Percentiles rank a stretch among this genome's conserved stretches.
Evolutionary conservation across 2,888 invertebrate genomes (phyloP).

Genomic region (Melangyna quadrimaculata): DNA sequence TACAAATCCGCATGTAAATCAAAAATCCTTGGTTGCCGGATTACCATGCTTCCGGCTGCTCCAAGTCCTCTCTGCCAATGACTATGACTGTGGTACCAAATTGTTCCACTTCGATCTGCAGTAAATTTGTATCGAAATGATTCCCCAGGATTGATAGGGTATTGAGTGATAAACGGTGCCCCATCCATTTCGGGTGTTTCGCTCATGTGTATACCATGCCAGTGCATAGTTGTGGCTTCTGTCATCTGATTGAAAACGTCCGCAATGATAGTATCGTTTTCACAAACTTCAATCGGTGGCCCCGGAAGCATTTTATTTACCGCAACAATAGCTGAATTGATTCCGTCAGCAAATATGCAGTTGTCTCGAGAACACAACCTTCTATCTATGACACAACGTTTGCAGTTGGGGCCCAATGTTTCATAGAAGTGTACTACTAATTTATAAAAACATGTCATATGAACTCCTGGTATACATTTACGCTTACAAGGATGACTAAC

Average conservation of each 20-base stretch:
- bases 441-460: conserved; percentile 77
- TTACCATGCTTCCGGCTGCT: conserved; percentile 76
- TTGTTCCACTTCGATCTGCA: conserved; percentile 77
- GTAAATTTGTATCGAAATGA: conserved; percentile 76
- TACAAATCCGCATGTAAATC: conserved; percentile 77
- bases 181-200: conserved; percentile 78
- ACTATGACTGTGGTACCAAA: conserved; percentile 79
- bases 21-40: conserved; percentile 75
- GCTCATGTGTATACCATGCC: conserved; percentile 78
- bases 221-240: conserved; percentile 78
- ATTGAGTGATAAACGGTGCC: conserved; percentile 76
- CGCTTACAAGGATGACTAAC: conserved; percentile 77
- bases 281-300: conserved; percentile 78
- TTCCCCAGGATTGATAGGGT: conserved; percentile 77
- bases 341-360: conserved; percentile 78
- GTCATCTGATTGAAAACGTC: conserved; percentile 77
- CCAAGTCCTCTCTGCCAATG: conserved; percentile 78
- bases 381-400: conserved; percentile 76
- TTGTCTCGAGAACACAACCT: conserved; percentile 75
- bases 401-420: conserved; percentile 77
- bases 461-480: conserved; percentile 76
- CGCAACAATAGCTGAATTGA: conserved; percentile 77
- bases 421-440: conserved; percentile 78
- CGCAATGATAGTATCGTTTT: conserved; percentile 77
- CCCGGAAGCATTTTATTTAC: conserved; percentile 78